These are phyloP conservation scores for Sakesphorus luctuosus DNA, from an alignment of 2,113 vertebrate genomes.

Conservation along the genomic window DNA sequence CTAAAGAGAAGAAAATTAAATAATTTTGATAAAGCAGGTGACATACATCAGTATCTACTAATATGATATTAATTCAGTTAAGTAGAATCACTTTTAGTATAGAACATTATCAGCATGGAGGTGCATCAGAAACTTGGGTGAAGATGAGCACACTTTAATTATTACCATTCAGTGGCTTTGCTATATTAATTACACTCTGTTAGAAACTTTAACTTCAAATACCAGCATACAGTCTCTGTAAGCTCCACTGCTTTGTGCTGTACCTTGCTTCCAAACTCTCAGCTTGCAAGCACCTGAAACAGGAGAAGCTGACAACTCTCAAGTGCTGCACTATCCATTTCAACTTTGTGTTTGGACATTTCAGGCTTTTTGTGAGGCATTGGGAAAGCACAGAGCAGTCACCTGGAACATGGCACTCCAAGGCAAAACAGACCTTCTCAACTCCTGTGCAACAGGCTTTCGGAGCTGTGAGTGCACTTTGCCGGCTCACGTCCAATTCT, in stretches of 20 bases:
- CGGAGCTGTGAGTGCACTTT: not conserved
- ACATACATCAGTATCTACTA: not conserved
- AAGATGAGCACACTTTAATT: not conserved
- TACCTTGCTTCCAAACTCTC: not conserved
- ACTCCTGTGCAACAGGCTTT: not conserved
- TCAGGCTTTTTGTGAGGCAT: not conserved
- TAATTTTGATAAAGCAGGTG: not conserved
- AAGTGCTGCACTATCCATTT: not conserved
- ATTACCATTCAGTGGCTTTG: not conserved
- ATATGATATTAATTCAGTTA: not conserved
- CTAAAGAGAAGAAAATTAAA: not conserved
- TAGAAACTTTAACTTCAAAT: not conserved
- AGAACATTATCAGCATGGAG: not conserved
- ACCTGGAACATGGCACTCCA: not conserved
- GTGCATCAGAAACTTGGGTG: not conserved
- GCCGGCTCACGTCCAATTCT: not conserved
- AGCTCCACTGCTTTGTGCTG: not conserved
- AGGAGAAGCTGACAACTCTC: not conserved
- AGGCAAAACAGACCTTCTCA: not conserved
- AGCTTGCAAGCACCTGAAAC: not conserved
- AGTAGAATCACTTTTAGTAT: not conserved
- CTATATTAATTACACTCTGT: not conserved
- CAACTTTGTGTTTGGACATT: not conserved
- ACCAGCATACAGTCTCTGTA: not conserved
- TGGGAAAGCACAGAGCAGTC: not conserved